These are phyloP conservation scores for Aleiodes testaceus DNA, from an alignment of 2,888 invertebrate species.

Conservation along the genomic window DNA sequence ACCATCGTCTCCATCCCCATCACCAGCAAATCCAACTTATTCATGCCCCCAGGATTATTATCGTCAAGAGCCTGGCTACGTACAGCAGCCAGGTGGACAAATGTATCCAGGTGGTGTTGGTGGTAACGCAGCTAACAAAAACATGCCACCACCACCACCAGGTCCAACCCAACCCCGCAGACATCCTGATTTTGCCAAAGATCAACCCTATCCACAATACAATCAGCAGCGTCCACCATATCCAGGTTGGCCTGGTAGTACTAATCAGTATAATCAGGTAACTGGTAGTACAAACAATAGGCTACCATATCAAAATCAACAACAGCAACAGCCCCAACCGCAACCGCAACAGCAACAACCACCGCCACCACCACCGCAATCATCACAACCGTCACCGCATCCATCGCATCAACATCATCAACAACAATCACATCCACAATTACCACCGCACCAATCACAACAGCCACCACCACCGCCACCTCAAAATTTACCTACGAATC, in stretches of 20 bases:
- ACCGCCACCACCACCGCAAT: slow-evolving; percentile 57
- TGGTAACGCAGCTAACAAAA: slow-evolving; percentile 74
- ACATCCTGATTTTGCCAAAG: slow-evolving; percentile 89
- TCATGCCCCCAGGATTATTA: slow-evolving; percentile 74
- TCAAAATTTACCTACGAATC: slow-evolving; percentile 46
- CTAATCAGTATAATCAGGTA: slow-evolving; percentile 70
- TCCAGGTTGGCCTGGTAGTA: slow-evolving; percentile 79
- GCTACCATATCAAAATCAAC: slow-evolving; percentile 68
- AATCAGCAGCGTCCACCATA: slow-evolving; percentile 80
- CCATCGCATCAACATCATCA: slow-evolving; percentile 54
- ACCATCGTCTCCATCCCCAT: slow-evolving; percentile 85
- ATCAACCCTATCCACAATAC: slow-evolving; percentile 81
- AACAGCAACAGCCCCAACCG: slow-evolving; percentile 27
- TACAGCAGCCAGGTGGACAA: slow-evolving; percentile 64
- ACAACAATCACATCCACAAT: slow-evolving; percentile 54
- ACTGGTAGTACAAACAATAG: slow-evolving; percentile 65
- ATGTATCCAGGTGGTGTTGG: slow-evolving; percentile 73
- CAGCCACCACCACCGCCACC: slow-evolving; percentile 56
- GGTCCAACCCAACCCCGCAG: slow-evolving; percentile 79
- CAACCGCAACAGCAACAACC: slow-evolving; percentile 5
- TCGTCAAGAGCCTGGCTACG: slow-evolving; percentile 68
- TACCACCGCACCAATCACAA: slow-evolving; percentile 54
- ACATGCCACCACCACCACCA: slow-evolving; percentile 79
- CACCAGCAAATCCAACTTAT: slow-evolving; percentile 76
- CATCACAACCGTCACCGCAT: slow-evolving; percentile 57